Base-by-base conservation (phyloP, 2,113 vertebrate species). In the Cygnus buccinator region DNA sequence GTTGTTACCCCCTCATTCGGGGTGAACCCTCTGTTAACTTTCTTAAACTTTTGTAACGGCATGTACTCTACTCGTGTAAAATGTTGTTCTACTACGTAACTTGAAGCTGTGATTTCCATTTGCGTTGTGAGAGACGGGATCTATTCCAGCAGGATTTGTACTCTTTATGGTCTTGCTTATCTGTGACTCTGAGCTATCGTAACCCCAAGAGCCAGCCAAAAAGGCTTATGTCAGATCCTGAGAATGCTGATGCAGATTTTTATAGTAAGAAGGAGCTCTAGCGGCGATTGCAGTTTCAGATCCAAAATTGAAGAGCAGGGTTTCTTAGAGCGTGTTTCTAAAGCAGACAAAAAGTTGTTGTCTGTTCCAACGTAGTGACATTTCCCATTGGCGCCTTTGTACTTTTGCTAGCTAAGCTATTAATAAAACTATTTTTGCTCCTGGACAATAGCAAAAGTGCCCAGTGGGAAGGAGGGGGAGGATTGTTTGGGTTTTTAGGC, bases 401-500 rank as follows among this genome's bases (percentile, higher is more conserved):
- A 93, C 92, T 96, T 96, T 93, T 97, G 87, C 61, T 94, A 65
- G 80, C 96, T 91, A 93, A 46, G 70, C 78, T 87, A 46, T 90
- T 93, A 96, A 67, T 95, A 84, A 94, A 95, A 67, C 80, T 72
- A 77, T 95, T 95, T 74, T 57, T 94, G 71, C 41, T 59, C 37
- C 46, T 70, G 55, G 95, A 97, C 97, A 97, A 96, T 62, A 95
- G 96, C 96, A 94, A 66, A 97, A 97, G 90, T 91, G 87, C 63
- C 81, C 66, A 18, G 59, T 67, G 57, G 62, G 72, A 82, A 77
- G 22, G 74, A 89, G 41, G 18, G 25, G 61, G 39, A 66, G n/a
- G n/a, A 67, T 50, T 76, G 29, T 86, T 87, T 90, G 85, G 35
- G 29, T 28, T 91, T 73, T 74, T 44, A 87, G 23, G 46, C 29